phyloP scores from a whole-genome alignment of 37 sponge, comb jelly and placozoan species.

The Halisarca cf. caerulea region DNA sequence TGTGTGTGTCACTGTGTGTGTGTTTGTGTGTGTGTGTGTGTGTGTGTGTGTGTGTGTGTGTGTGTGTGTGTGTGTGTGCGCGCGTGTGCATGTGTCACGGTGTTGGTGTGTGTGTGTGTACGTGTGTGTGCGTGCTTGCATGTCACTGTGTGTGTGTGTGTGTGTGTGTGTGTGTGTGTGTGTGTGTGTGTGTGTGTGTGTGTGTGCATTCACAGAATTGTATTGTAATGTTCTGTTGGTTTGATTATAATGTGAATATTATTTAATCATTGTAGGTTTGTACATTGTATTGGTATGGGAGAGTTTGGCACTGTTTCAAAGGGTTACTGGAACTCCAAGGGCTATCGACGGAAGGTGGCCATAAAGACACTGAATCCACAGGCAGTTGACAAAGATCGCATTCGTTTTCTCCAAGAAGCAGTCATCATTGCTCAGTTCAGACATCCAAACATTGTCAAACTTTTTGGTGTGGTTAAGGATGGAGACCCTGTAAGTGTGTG shows the following conservation, averaged over 20 bases:
- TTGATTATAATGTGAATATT: too few relatives aligned
- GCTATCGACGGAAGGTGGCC: conserved; percentile 13
- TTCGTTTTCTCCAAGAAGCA: conserved; percentile 33
- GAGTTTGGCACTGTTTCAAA: conserved; percentile 40
- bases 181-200: background rate
- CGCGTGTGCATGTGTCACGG: too few relatives aligned
- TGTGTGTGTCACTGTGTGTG: too few relatives aligned
- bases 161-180: background rate
- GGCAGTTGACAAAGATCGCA: conserved; percentile 11
- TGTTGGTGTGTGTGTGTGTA: too few relatives aligned
- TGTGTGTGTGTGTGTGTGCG: too few relatives aligned
- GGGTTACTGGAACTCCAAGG: conserved; percentile 23
- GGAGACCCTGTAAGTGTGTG: conserved; percentile 40
- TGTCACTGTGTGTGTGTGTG: too few relatives aligned
- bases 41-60: too few relatives aligned
- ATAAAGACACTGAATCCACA: conserved; percentile 16
- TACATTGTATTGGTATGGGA: conserved; percentile 16
- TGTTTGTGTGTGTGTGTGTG: too few relatives aligned
- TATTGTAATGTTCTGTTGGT: background rate
- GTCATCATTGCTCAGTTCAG: conserved; percentile 44
- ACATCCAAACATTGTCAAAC: conserved; percentile 37
- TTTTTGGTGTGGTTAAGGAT: conserved; percentile 39
- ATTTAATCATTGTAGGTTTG: conserved; percentile 11
- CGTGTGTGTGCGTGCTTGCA: too few relatives aligned
- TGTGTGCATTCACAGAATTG: background rate